phyloP scores from a whole-genome alignment of 2,797 vertebrate species.

The Gymnopithys bicolor region DNA sequence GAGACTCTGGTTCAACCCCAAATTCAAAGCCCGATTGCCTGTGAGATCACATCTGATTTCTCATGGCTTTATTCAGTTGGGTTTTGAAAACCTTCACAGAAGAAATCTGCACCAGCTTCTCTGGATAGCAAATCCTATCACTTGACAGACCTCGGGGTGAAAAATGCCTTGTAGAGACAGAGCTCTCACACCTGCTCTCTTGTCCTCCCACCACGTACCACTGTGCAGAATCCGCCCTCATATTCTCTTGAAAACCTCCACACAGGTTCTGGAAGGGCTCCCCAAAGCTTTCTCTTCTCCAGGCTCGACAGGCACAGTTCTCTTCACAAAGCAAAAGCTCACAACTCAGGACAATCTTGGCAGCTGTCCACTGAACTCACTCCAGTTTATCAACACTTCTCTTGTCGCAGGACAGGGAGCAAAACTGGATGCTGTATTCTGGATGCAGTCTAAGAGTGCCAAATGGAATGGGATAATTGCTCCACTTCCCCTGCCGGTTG shows the following conservation, averaged over 20 bases:
- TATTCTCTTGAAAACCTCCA: neutral
- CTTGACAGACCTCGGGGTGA: rapidly evolving
- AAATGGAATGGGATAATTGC: neutral
- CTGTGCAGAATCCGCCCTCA: neutral
- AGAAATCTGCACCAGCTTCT: neutral
- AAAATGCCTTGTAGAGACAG: neutral
- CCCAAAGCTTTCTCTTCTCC: neutral
- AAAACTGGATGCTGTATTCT: neutral
- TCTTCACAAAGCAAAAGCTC: neutral
- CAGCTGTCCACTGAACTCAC: neutral
- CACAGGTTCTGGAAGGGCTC: neutral
- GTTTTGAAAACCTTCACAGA: neutral
- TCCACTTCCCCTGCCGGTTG: neutral
- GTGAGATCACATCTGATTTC: neutral
- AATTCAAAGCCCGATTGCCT: neutral
- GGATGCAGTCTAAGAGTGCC: rapidly evolving
- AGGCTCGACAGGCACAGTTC: neutral
- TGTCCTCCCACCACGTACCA: neutral
- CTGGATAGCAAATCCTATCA: neutral
- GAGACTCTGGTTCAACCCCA: neutral
- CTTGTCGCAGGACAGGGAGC: neutral
- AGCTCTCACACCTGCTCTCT: neutral
- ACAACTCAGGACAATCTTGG: neutral
- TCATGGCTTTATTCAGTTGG: neutral
- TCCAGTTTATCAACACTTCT: neutral